Conservation (phyloP, 2,113 vertebrate genomes). For the Micromys minutus region DNA sequence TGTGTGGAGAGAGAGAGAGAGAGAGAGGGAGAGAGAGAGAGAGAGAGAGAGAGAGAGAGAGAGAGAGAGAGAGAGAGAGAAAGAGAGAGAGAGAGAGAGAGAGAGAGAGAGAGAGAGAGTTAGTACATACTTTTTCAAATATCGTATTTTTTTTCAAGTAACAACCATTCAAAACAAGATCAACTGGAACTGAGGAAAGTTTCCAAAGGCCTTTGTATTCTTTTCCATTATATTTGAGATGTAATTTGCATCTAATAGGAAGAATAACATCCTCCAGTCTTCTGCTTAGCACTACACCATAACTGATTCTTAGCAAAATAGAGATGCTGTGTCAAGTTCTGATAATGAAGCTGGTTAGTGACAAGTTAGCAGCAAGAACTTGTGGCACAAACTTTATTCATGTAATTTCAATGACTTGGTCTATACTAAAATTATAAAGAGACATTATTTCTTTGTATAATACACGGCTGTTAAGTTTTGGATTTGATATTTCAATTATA, state of each 20-base stretch:
- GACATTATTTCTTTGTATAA: neutral
- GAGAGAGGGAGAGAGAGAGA: too few species aligned
- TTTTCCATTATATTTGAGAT: neutral
- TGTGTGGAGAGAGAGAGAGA: too few species aligned
- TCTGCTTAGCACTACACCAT: neutral
- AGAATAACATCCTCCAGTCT: neutral
- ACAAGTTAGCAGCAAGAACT: neutral
- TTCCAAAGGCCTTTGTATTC: neutral
- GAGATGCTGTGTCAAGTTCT: neutral
- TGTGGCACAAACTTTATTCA: neutral
- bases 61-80: too few species aligned
- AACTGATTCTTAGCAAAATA: neutral
- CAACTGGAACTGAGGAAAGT: neutral
- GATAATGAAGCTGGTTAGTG: neutral
- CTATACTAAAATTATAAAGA: neutral
- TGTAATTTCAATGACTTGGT: neutral
- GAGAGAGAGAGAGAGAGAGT: too few species aligned
- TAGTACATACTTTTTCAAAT: too few species aligned
- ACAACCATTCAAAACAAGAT: conserved; percentile 13
- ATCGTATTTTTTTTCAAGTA: neutral
- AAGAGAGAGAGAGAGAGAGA: too few species aligned
- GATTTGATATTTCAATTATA: conserved; percentile 6
- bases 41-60: too few species aligned
- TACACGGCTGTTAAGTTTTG: neutral
- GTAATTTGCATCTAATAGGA: conserved; percentile 2